phyloP scores from a whole-genome alignment of 2,797 vertebrate species.

The Notolepis coatsorum region DNA sequence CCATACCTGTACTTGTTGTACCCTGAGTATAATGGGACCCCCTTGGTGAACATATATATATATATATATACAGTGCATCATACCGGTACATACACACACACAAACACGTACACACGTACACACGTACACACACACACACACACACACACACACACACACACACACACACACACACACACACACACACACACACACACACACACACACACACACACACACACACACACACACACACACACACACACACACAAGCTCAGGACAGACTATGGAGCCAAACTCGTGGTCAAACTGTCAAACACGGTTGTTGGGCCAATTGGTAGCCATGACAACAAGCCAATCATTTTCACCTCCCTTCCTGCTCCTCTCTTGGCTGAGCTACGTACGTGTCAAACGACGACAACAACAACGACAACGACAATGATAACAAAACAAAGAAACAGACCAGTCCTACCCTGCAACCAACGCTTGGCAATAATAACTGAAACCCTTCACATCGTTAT shows the following conservation, averaged over 20 bases:
- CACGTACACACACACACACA: neutral
- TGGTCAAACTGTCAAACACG: slow-evolving; percentile 24
- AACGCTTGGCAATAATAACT: slow-evolving; percentile 51
- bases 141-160: neutral
- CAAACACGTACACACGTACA: too few relatives aligned
- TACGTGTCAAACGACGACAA: too few relatives aligned
- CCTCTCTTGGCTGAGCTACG: slow-evolving; percentile 16
- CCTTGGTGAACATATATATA: neutral
- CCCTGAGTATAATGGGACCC: slow-evolving; percentile 41
- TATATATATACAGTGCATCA: too few relatives aligned
- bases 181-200: neutral
- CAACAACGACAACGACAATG: too few relatives aligned
- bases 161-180: slow-evolving; percentile 3
- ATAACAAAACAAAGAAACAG: too few relatives aligned
- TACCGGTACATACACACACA: too few relatives aligned
- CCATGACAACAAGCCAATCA: slow-evolving; percentile 26
- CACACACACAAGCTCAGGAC: slow-evolving; percentile 75
- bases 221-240: slow-evolving; percentile 30
- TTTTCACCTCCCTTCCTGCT: slow-evolving; percentile 29
- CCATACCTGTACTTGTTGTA: too few relatives aligned
- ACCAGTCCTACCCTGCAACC: slow-evolving; percentile 18
- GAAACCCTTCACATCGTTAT: slow-evolving; percentile 8
- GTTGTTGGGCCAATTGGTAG: slow-evolving; percentile 24
- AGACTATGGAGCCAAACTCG: slow-evolving; percentile 53
- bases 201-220: slow-evolving; percentile 11